phyloP scores from a whole-genome alignment of 2,888 invertebrate species.

The Helicoverpa assulta region DNA sequence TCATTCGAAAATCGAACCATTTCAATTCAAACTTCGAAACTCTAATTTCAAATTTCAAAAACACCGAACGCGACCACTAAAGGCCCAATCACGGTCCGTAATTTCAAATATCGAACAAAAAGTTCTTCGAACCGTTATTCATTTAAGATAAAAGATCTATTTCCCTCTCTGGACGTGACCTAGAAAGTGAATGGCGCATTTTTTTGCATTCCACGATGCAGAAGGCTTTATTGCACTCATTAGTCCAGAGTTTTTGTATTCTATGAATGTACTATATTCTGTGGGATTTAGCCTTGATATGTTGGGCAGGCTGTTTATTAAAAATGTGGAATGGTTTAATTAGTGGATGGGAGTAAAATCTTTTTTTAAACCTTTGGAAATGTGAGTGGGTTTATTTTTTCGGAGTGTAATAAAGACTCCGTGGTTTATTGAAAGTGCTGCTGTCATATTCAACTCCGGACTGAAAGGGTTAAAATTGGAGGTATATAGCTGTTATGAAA shows the following conservation, averaged over 20 bases:
- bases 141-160: conserved; percentile 73
- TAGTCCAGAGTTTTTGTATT: conserved; percentile 65
- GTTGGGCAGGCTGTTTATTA: conserved; percentile 44
- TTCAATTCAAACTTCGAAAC: conserved; percentile 36
- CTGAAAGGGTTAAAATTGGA: too few species aligned
- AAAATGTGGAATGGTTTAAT: conserved; percentile 48
- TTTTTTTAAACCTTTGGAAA: conserved; percentile 21
- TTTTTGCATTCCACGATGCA: conserved; percentile 72
- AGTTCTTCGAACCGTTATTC: conserved; percentile 66
- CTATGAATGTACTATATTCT: conserved; percentile 67
- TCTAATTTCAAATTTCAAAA: conserved; percentile 51
- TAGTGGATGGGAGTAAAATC: conserved; percentile 13
- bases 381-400: background rate
- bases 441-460: too few species aligned
- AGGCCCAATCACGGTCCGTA: conserved; percentile 58
- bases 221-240: conserved; percentile 77
- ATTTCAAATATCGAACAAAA: conserved; percentile 73
- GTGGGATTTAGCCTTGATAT: conserved; percentile 53
- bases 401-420: background rate
- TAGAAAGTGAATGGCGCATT: conserved; percentile 73
- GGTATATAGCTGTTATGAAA: too few species aligned
- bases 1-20: conserved; percentile 1
- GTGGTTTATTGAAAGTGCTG: too few species aligned
- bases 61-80: conserved; percentile 32
- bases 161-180: conserved; percentile 68